Base-by-base conservation (phyloP, 2,888 invertebrate genomes). In the Sesia bembeciformis region DNA sequence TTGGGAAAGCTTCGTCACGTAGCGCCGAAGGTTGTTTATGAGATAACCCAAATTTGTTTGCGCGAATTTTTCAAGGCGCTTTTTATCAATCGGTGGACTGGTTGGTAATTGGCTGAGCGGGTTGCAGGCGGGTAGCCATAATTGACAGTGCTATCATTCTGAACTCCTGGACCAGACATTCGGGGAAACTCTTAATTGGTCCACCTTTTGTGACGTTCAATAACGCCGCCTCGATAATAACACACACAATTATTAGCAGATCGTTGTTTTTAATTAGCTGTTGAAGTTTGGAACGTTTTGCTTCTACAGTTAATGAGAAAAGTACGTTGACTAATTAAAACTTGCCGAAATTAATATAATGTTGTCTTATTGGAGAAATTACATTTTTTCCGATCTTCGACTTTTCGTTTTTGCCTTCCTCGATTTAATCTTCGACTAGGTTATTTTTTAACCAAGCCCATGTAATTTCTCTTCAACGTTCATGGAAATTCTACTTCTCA, bases 101-200 rank as follows among this genome's bases (percentile, higher is more conserved):
- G 73, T 66, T 72, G 72, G 83, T 86, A 86, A 88, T 85, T 87
- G 85, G 85, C 76, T 67, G 75, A 76, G 72, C 76, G 72, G 74
- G 71, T 67, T 72, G 76, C 77, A 74, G 69, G 67, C 75, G 68
- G 74, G 68, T 77, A 69, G 75, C 75, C 77, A 82, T 85, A 85
- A 86, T 85, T 83, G 83, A 83, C 84, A 81, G 79, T 82, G 85
- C 80, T 85, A 84, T 86, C 86, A 83, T 86, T 83, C 81, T 86
- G 80, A 76, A 81, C 81, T 82, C 78, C 81, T 82, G 63, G 76
- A 72, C 74, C 67, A 81, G 79, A 81, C 80, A 81, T 89, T 88
- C 88, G 84, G 79, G 84, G 86, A 88, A 89, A 87, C 76, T 85
- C 77, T 87, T 89, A 88, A 89, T 88, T 89, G 87, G 87, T 82